Base-by-base conservation (phyloP, 2,888 invertebrate species). In the Rhyacophila evoluta region DNA sequence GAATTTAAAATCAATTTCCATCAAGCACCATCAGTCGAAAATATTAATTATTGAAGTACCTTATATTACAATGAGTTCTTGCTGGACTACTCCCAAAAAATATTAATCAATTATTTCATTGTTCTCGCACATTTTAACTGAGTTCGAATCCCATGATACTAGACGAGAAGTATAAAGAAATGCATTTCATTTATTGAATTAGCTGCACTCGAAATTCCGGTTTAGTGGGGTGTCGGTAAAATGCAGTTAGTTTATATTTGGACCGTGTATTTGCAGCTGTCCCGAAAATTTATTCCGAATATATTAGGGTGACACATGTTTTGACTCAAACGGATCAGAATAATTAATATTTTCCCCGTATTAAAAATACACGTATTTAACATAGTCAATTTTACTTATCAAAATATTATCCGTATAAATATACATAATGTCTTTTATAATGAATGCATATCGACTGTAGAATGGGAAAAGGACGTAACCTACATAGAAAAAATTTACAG, bases 171-270 rank as follows among this genome's bases (percentile, higher is more conserved):
- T 19, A 19, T 15, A 55, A n/a, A 41, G 12, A 55, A 19, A 55
- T 19, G 55, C 12, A 55, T 55, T 55, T 55, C 55, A 19, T 55
- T 55, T 19, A 25, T 19, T 55, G 55, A 55, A 55, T 55, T 55
- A 55, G 55, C 19, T 55, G 55, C 55, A 55, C 55, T 55, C 12
- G 25, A 55, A 15, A 55, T 55, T 55, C 55, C 55, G 55, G 55
- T 55, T 55, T 55, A 19, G 6, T 25, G 25, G 55, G 55, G 55
- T 55, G 55, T 19, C 55, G 10, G 15, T 55, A 39, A 55, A 55
- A 6, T 55, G 55, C 55, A 55, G 55, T 19, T 10, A 55, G 19
- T 55, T 33, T 25, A 55, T 55, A 55, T 19, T 33, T 19, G 55
- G 55, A 2, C 25, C 55, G 19, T 55, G 25, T 19, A 12, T 12